A percentile compares a stretch with the other conserved stretches of the same genome.
phyloP scores from a whole-genome alignment of 2,888 invertebrate genomes.

The Scotopteryx bipunctaria region DNA sequence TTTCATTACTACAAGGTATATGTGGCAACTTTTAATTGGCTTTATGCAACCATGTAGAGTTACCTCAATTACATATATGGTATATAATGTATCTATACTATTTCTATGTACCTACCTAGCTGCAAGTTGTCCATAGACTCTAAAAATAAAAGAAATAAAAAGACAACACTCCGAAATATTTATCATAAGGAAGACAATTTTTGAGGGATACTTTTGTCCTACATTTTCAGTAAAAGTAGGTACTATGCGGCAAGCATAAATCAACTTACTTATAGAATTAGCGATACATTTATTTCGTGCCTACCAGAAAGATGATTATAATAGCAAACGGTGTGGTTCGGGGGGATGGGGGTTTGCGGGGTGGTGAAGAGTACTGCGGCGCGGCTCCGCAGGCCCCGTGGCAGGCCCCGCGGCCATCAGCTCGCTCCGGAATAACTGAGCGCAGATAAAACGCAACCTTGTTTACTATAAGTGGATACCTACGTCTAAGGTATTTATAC shows the following conservation, averaged over 20 bases:
- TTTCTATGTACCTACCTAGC: too few relatives aligned
- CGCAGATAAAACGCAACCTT: slow-evolving; percentile 58
- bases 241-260: not conserved
- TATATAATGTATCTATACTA: too few relatives aligned
- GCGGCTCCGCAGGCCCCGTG: slow-evolving; percentile 43
- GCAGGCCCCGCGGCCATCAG: slow-evolving; percentile 42
- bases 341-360: slow-evolving; percentile 31
- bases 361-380: slow-evolving; percentile 28
- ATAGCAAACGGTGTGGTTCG: slow-evolving; percentile 42
- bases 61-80: not conserved
- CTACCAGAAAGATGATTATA: slow-evolving; percentile 59
- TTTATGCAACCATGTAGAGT: too few relatives aligned
- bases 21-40: too few relatives aligned
- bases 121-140: too few relatives aligned
- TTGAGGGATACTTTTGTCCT: too few relatives aligned
- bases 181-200: too few relatives aligned
- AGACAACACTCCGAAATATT: too few relatives aligned
- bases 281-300: slow-evolving; percentile 52
- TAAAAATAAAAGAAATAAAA: too few relatives aligned
- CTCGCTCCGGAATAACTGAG: slow-evolving; percentile 49
- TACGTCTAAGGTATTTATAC: not conserved
- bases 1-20: too few relatives aligned
- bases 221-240: too few relatives aligned
- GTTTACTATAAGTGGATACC: slow-evolving; percentile 39
- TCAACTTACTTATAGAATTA: slow-evolving; percentile 22